A percentile compares a stretch with the other conserved stretches of the same genome.
Evolutionary conservation across 1,140 invertebrate species (phyloP).

Genomic region (Sarcophaga bullata): DNA sequence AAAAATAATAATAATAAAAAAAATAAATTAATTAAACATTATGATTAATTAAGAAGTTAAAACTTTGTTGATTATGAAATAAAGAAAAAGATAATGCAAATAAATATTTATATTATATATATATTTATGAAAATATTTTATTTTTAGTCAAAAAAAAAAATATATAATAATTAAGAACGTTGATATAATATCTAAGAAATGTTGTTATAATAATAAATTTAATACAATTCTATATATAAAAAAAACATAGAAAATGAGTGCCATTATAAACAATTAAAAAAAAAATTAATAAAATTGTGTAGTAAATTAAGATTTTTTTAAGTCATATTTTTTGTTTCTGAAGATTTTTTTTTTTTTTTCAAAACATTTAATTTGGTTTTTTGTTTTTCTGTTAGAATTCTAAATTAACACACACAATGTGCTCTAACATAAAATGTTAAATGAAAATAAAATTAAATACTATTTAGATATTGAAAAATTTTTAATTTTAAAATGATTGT

Average conservation of each 20-base stretch:
- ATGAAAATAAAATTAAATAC: slow-evolving; percentile 38
- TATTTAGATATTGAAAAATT: slow-evolving; percentile 43
- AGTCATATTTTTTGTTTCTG: slow-evolving; percentile 10
- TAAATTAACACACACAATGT: slow-evolving; percentile 28
- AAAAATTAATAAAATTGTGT: neutral
- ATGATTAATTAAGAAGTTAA: neutral
- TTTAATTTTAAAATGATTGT: slow-evolving; percentile 22
- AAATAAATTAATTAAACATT: neutral
- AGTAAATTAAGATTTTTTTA: slow-evolving; percentile 30
- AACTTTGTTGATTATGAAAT: slow-evolving; percentile 29
- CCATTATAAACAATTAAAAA: slow-evolving; percentile 42
- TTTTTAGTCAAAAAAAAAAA: slow-evolving; percentile 42
- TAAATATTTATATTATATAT: slow-evolving; percentile 3
- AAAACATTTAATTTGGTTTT: neutral
- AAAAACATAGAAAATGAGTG: slow-evolving; percentile 38
- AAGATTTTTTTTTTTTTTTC: slow-evolving; percentile 22
- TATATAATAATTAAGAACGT: slow-evolving; percentile 5
- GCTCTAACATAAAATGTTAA: slow-evolving; percentile 39
- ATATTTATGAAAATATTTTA: slow-evolving; percentile 42
- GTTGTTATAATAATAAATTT: neutral
- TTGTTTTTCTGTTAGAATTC: neutral
- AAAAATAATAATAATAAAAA: neutral
- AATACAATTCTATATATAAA: slow-evolving; percentile 33
- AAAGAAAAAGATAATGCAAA: neutral
- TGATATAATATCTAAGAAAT: neutral